Base-by-base conservation (phyloP, 1,140 invertebrate species). In the Pseudomyrmex pallidus region DNA sequence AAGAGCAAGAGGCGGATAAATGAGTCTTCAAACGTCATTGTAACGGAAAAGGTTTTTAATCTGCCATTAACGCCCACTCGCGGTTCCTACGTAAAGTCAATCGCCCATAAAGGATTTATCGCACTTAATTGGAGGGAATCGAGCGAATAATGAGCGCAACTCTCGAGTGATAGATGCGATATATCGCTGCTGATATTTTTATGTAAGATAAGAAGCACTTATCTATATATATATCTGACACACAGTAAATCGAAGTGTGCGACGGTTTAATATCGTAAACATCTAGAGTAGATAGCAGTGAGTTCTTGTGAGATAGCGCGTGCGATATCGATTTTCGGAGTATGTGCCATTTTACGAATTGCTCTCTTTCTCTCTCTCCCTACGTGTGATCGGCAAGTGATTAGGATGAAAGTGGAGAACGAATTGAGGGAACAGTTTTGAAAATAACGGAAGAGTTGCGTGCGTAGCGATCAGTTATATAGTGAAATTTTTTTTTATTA, bases 21-120 rank as follows among this genome's bases (percentile, higher is more conserved):
- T 50, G 64, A 84, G 48, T 83, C 59, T 76, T 82, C 85, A 85
- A 82, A 77, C 25, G 70, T 82, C 46, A 82, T 87, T 82, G 74
- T 76, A 85, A 82, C 56, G 64, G 83, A 77, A 82, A 85, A 82
- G 83, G 74, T 87, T 88, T 64, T 74, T 85, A 88, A 85, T 87
- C 70, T 50, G 17, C 50, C 74, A 88, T 87, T 88, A 88, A 82
- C 61, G 70, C 13, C 22, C 70, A 1, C 61, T 83, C 66, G 59
- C 22, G 86, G 52, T 74, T 59, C 48, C 72, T 70, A 22, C 62
- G 64, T 68, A 85, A 84, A 87, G 56, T 62, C 57, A 59, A 85
- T 85, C 54, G 70, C 20, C 13, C 2, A 62, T 76, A 82, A 87
- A 88, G 61, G 52, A 85, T 88, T 87, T 59, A 87, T 87, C 70